A percentile compares a stretch with the other conserved stretches of the same genome.
Evolutionary conservation across 2,797 vertebrate genomes (phyloP).

Genomic region (Jordanella pulchra): DNA sequence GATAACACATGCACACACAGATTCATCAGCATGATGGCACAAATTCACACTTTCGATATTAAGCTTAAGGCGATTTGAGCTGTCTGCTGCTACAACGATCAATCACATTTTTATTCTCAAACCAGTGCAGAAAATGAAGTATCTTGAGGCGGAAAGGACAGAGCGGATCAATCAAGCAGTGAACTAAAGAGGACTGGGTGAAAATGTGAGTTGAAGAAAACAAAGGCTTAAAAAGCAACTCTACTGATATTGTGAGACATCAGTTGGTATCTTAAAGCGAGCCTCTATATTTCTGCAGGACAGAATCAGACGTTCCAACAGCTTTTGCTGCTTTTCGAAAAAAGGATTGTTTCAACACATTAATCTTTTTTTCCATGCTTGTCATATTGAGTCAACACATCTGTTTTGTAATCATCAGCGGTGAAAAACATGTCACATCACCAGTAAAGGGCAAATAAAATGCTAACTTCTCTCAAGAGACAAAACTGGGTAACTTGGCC

Average conservation of each 20-base stretch:
- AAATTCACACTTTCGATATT: slow-evolving; percentile 20
- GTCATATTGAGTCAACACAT: slow-evolving; percentile 31
- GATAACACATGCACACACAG: slow-evolving; percentile 14
- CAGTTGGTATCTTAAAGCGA: slow-evolving; percentile 34
- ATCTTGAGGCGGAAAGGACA: slow-evolving; percentile 21
- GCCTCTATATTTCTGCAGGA: slow-evolving; percentile 22
- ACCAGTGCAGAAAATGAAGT: slow-evolving; percentile 15
- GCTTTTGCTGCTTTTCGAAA: slow-evolving; percentile 32
- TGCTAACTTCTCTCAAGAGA: slow-evolving; percentile 32
- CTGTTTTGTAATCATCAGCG: slow-evolving; percentile 33
- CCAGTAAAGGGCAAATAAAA: slow-evolving; percentile 29
- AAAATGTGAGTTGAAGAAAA: slow-evolving; percentile 11
- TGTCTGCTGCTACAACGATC: slow-evolving; percentile 12
- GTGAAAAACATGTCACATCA: slow-evolving; percentile 23
- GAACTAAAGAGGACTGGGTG: slow-evolving; percentile 18
- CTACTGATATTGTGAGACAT: slow-evolving; percentile 24
- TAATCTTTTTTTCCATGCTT: slow-evolving; percentile 30
- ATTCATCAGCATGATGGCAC: slow-evolving; percentile 13
- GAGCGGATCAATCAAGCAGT: slow-evolving; percentile 42
- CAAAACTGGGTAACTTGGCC: slow-evolving; percentile 23
- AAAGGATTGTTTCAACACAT: slow-evolving; percentile 19
- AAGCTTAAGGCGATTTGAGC: slow-evolving; percentile 1
- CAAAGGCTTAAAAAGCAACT: slow-evolving; percentile 20
- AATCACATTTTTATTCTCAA: slow-evolving; percentile 37
- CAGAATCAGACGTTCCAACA: slow-evolving; percentile 30